Conservation (phyloP, 2,113 vertebrate genomes). For the Turnix velox region DNA sequence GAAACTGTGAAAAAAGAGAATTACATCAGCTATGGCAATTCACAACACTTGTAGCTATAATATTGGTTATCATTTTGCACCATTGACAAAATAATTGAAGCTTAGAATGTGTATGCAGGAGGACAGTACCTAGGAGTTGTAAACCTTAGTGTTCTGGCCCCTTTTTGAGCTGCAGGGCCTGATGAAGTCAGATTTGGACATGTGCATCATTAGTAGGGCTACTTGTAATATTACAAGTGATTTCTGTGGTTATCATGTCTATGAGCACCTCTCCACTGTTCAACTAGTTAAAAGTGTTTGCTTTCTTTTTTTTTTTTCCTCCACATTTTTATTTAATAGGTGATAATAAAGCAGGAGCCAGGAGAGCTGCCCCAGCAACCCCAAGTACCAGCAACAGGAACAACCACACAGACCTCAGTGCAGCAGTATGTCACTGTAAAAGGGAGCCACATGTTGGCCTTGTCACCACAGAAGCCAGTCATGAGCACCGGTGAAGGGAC, state of each 20-base stretch:
- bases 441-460: conserved; percentile 92
- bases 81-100: neutral
- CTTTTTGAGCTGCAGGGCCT: neutral
- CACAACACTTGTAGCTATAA: neutral
- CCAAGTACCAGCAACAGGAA: conserved; percentile 69
- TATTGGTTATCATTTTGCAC: neutral
- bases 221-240: neutral
- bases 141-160: neutral
- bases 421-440: conserved; percentile 95
- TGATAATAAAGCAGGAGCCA: conserved; percentile 98
- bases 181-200: neutral
- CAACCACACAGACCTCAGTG: conserved; percentile 79
- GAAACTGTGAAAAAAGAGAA: neutral
- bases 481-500: conserved; percentile 73
- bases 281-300: neutral
- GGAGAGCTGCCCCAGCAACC: conserved; percentile 83
- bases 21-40: neutral
- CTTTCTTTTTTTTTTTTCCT: neutral
- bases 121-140: neutral
- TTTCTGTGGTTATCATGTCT: neutral
- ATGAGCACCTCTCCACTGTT: neutral
- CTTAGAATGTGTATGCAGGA: neutral
- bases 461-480: conserved; percentile 90
- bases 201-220: neutral
- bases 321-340: conserved; percentile 71